Evolutionary conservation across 2,113 vertebrate genomes (phyloP).

Genomic region (Eurypyga helias): DNA sequence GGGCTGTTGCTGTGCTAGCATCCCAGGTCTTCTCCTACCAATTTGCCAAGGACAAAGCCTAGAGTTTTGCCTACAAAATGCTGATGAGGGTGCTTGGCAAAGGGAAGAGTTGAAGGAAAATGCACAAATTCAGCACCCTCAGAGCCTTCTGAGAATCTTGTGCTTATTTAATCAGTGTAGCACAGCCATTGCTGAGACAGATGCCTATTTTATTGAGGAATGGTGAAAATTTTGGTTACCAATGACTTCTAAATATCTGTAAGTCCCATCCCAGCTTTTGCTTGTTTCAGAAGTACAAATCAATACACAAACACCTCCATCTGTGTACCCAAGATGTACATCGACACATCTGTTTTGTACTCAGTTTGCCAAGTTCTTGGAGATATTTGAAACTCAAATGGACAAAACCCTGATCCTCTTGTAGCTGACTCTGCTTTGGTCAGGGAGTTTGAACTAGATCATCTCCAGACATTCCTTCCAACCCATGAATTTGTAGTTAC

Average conservation of each 20-base stretch:
- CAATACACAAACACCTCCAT: background rate
- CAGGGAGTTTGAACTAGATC: background rate
- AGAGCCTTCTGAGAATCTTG: background rate
- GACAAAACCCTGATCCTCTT: background rate
- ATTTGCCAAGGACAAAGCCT: background rate
- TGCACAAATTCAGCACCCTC: background rate
- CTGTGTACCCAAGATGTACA: background rate
- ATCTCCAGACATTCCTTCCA: background rate
- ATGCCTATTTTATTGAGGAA: background rate
- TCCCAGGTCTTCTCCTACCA: background rate
- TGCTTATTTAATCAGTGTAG: fast-evolving
- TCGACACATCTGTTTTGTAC: background rate
- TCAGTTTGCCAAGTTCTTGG: background rate
- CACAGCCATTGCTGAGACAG: background rate
- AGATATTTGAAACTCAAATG: background rate
- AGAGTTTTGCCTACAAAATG: background rate
- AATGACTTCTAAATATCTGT: background rate
- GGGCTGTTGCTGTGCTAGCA: background rate
- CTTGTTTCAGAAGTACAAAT: background rate
- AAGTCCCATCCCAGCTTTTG: too few relatives aligned
- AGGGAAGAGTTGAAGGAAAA: background rate
- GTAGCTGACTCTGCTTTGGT: background rate
- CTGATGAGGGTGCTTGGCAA: background rate
- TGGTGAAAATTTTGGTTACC: background rate
- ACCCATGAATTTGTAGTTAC: background rate